phyloP scores from a whole-genome alignment of 2,113 vertebrate species.

The Acanthisitta chloris region DNA sequence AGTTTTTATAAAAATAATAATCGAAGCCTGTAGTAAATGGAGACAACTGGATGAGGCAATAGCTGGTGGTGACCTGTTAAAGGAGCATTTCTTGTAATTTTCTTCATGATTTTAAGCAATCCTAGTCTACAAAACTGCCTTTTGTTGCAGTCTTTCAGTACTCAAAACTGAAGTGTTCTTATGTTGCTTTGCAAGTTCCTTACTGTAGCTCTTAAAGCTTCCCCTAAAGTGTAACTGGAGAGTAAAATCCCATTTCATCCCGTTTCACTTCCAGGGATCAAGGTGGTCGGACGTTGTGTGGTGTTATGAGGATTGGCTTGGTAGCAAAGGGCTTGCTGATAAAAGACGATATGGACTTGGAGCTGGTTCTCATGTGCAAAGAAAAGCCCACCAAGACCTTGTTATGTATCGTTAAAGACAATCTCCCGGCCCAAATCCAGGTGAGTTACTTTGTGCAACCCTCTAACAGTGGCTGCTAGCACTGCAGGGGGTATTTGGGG shows the following conservation, averaged over 20 bases:
- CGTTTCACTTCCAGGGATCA: constrained; percentile 81
- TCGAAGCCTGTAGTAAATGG: background rate
- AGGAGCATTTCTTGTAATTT: background rate
- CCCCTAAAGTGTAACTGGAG: background rate
- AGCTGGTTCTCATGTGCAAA: constrained; percentile 97
- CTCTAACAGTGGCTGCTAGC: background rate
- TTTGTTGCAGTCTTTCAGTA: background rate
- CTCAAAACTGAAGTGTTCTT: background rate
- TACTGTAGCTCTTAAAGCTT: background rate
- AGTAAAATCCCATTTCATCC: background rate
- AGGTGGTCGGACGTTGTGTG: constrained; percentile 88
- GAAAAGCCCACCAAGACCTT: constrained; percentile 94
- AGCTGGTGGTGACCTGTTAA: background rate
- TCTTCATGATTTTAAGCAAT: background rate
- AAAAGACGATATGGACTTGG: constrained; percentile 98
- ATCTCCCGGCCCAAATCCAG: constrained; percentile 93
- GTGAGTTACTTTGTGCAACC: constrained; percentile 69
- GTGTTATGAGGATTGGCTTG: constrained; percentile 95
- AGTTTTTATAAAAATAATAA: background rate
- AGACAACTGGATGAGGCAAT: background rate
- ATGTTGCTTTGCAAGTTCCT: background rate
- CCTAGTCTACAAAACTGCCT: background rate
- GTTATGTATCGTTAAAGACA: constrained; percentile 88
- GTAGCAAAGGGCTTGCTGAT: constrained; percentile 98
- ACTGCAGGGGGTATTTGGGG: background rate